Percentiles rank a stretch among this genome's conserved stretches.
These are phyloP conservation scores for Manis javanica DNA, from an alignment of 2,797 vertebrate genomes.

Conservation along the genomic window DNA sequence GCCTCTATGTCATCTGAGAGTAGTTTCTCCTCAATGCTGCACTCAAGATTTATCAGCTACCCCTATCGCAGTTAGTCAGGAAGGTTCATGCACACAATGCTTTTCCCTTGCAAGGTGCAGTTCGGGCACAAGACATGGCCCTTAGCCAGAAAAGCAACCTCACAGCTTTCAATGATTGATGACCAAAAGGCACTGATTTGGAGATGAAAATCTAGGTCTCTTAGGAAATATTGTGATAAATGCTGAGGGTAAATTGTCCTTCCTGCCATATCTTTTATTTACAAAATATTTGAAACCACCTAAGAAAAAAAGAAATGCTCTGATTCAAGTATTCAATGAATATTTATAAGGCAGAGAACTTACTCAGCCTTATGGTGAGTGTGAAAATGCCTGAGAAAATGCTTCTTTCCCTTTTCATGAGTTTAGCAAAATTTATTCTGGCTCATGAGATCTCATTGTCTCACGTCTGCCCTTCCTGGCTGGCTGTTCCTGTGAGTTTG, in stretches of 20 bases:
- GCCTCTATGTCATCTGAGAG: background rate
- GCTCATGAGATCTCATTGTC: background rate
- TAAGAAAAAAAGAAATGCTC: background rate
- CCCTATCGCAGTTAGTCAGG: background rate
- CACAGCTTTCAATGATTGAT: background rate
- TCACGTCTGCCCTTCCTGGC: background rate
- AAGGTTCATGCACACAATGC: background rate
- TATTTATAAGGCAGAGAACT: background rate
- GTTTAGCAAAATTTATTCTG: background rate
- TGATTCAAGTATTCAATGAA: background rate
- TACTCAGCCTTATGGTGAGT: background rate
- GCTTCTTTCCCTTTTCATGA: background rate
- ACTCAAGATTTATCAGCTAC: background rate
- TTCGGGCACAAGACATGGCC: background rate
- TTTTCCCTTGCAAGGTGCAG: background rate
- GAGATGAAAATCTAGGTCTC: conserved; percentile 12
- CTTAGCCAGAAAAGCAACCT: background rate
- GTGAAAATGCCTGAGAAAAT: background rate
- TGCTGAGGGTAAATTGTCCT: background rate
- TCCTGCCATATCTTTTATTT: conserved; percentile 48
- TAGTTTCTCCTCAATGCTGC: background rate
- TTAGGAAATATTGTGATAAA: background rate
- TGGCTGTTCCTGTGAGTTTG: background rate
- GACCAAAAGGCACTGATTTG: background rate
- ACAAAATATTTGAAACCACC: conserved; percentile 53